Percentiles rank a stretch among this genome's conserved stretches.
These are phyloP conservation scores for Periophthalmus magnuspinnatus DNA, from an alignment of 2,797 vertebrate species.

Conservation along the genomic window DNA sequence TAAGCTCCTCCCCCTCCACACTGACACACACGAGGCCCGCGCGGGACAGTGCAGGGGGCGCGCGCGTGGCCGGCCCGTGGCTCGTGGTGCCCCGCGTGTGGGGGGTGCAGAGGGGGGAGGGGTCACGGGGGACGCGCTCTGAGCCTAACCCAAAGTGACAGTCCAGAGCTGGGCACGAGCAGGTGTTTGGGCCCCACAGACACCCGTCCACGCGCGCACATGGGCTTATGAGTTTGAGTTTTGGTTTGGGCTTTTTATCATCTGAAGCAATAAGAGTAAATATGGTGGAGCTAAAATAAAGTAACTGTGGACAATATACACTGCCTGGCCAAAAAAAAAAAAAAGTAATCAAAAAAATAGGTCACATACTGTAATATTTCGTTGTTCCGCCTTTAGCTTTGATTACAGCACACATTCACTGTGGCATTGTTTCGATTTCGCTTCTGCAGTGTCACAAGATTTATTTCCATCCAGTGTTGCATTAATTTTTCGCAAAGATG, in stretches of 20 bases:
- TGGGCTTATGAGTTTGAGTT: too few relatives aligned
- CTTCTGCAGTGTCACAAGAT: too few relatives aligned
- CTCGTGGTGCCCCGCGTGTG: slow-evolving; percentile 37
- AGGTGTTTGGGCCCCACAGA: slow-evolving; percentile 67
- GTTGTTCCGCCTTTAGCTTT: too few relatives aligned
- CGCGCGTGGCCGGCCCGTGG: slow-evolving; percentile 82
- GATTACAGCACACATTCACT: too few relatives aligned
- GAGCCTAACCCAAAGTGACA: slow-evolving; percentile 75
- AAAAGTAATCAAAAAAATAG: too few relatives aligned
- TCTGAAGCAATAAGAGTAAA: not conserved
- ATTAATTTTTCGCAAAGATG: too few relatives aligned
- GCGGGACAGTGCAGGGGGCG: slow-evolving; percentile 35
- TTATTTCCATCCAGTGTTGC: too few relatives aligned
- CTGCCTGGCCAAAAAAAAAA: too few relatives aligned
- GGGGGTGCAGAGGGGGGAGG: slow-evolving; percentile 19
- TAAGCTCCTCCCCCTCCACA: slow-evolving; percentile 47
- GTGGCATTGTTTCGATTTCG: too few relatives aligned
- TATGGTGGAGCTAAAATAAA: too few relatives aligned
- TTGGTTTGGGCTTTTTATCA: not conserved
- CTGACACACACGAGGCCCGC: slow-evolving; percentile 26
- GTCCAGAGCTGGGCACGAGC: slow-evolving; percentile 72
- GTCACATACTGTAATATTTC: too few relatives aligned
- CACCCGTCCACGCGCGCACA: slow-evolving; percentile 34
- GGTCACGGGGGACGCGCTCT: slow-evolving; percentile 62
- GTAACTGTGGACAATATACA: too few relatives aligned